phyloP scores from a whole-genome alignment of 2,113 vertebrate genomes.

The Eubucco bourcierii region DNA sequence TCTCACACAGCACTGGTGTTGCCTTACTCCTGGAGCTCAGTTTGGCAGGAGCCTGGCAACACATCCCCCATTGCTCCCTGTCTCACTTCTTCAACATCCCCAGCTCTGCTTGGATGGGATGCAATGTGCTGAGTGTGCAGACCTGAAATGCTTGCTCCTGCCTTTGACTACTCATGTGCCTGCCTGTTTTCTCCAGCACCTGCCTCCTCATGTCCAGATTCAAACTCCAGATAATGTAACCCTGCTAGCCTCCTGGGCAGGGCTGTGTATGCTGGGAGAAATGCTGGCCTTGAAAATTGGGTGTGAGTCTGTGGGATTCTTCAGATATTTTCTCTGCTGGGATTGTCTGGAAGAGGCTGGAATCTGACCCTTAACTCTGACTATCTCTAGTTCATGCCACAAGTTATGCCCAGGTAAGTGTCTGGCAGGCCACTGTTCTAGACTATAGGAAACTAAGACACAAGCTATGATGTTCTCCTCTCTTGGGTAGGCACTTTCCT shows the following conservation, averaged over 20 bases:
- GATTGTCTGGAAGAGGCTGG: constrained; percentile 1
- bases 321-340: constrained; percentile 32
- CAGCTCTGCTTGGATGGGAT: not conserved
- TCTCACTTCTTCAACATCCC: not conserved
- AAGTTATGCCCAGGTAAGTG: not conserved
- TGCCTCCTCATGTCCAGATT: constrained; percentile 69
- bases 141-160: constrained; percentile 52
- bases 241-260: constrained; percentile 65
- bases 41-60: not conserved
- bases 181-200: constrained; percentile 61
- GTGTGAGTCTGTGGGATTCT: constrained; percentile 51
- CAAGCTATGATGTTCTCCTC: not conserved
- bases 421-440: not conserved
- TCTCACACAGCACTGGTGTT: not conserved
- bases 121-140: constrained; percentile 55
- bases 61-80: not conserved
- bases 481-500: not conserved
- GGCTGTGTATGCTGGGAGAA: constrained; percentile 54
- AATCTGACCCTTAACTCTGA: not conserved
- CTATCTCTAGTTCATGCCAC: not conserved
- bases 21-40: not conserved
- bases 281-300: constrained; percentile 32
- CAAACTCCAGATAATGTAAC: constrained; percentile 46
- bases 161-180: constrained; percentile 61
- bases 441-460: not conserved